Evolutionary conservation across 2,888 invertebrate genomes (phyloP).

Genomic region (Metallyticus violacea): DNA sequence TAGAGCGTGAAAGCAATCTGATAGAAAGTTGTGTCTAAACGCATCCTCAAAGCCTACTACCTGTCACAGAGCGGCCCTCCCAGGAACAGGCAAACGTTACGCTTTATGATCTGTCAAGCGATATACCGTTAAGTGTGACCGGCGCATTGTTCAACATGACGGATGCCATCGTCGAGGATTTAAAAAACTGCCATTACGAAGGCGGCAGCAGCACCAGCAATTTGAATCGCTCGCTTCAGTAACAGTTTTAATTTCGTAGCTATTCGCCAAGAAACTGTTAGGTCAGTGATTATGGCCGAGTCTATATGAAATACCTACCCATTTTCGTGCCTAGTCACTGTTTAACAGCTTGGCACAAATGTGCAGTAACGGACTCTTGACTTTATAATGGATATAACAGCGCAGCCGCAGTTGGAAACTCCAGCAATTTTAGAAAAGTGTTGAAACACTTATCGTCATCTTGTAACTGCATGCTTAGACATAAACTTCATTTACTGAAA

Average conservation of each 20-base stretch:
- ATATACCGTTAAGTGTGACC: background rate
- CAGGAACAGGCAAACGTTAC: background rate
- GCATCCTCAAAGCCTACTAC: background rate
- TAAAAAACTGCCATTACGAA: background rate
- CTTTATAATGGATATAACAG: too few relatives aligned
- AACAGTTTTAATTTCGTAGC: background rate
- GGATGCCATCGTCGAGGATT: too few relatives aligned
- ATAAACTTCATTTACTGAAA: too few relatives aligned
- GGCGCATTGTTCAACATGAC: background rate
- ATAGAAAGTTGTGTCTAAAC: background rate
- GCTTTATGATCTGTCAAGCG: background rate
- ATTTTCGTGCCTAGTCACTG: background rate
- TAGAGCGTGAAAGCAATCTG: slow-evolving; percentile 7
- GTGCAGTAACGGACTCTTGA: background rate
- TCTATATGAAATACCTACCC: background rate
- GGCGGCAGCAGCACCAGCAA: too few relatives aligned
- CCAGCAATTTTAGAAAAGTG: too few relatives aligned
- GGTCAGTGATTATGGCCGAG: too few relatives aligned
- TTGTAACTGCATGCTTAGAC: too few relatives aligned
- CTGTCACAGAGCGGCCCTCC: background rate
- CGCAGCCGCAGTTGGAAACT: too few relatives aligned
- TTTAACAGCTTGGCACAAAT: background rate
- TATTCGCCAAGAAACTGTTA: background rate
- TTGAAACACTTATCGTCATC: too few relatives aligned
- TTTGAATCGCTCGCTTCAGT: background rate